These are phyloP conservation scores for Eupithecia inturbata DNA, from an alignment of 2,888 invertebrate species.

Conservation along the genomic window DNA sequence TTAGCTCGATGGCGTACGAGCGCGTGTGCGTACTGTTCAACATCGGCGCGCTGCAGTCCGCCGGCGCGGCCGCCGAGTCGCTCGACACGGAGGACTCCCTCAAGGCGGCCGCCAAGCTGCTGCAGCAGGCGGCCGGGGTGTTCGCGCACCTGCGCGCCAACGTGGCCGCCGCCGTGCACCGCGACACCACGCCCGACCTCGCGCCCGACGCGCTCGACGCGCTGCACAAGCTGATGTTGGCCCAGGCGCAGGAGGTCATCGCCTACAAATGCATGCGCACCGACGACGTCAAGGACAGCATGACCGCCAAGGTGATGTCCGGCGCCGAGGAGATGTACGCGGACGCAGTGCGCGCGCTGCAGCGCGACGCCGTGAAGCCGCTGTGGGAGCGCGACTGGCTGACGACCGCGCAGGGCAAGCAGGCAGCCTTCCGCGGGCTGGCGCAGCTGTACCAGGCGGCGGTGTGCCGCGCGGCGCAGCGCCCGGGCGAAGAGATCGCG, in stretches of 20 bases:
- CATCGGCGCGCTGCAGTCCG: conserved; percentile 96
- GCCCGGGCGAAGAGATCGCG: conserved; percentile 95
- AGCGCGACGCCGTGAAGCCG: conserved; percentile 90
- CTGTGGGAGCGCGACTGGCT: conserved; percentile 97
- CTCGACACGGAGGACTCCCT: conserved; percentile 97
- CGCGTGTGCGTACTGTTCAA: conserved; percentile 98
- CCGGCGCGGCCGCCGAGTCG: conserved; percentile 92
- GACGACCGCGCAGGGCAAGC: conserved; percentile 90
- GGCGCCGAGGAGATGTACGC: conserved; percentile 97
- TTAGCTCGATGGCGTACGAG: conserved; percentile 95
- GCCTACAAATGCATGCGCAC: conserved; percentile 94
- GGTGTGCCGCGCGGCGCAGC: conserved; percentile 90
- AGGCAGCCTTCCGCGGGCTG: conserved; percentile 93
- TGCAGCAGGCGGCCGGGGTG: conserved; percentile 96
- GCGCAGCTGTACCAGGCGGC: conserved; percentile 95
- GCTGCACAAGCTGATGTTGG: conserved; percentile 94
- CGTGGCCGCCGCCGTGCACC: conserved; percentile 92
- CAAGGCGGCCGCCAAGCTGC: conserved; percentile 87
- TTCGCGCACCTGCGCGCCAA: conserved; percentile 93
- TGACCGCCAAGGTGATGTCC: conserved; percentile 95
- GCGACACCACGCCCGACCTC: conserved; percentile 98
- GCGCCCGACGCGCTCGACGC: conserved; percentile 95
- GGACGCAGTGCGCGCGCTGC: conserved; percentile 94
- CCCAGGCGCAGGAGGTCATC: conserved; percentile 99
- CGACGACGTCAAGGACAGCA: conserved; percentile 87